Conservation (phyloP, 2,797 vertebrate species). For the Morus bassanus region DNA sequence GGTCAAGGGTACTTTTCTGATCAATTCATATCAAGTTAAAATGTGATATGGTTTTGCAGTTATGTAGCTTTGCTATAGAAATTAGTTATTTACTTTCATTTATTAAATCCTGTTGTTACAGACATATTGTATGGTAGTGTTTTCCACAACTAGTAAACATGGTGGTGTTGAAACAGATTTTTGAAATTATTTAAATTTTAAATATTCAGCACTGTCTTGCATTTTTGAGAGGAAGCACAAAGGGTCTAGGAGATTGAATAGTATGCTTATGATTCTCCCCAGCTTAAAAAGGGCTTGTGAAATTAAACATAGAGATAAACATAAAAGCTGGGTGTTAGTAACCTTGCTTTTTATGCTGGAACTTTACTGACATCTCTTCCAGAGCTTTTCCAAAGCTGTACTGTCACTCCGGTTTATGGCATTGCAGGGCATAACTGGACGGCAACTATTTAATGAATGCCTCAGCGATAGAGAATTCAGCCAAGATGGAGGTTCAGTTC, state of each 20-base stretch:
- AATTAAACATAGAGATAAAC: neutral
- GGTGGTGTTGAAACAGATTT: neutral
- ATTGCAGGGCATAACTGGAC: neutral
- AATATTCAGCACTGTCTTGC: neutral
- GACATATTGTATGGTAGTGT: rapidly evolving
- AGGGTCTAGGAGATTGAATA: neutral
- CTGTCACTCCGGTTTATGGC: neutral
- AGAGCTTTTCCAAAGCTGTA: neutral
- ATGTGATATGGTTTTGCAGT: neutral
- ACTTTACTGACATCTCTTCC: neutral
- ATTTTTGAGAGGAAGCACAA: neutral
- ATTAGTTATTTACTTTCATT: neutral
- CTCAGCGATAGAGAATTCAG: neutral
- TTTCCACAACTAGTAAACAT: neutral
- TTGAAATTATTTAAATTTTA: neutral
- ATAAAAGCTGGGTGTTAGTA: neutral
- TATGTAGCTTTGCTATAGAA: neutral
- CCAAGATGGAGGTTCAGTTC: neutral
- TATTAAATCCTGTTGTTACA: neutral
- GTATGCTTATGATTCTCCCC: neutral
- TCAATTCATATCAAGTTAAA: neutral
- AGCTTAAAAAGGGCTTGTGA: neutral
- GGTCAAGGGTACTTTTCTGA: neutral
- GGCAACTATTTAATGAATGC: neutral
- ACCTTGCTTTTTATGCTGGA: neutral